These are phyloP conservation scores for Icerya purchasi DNA, from an alignment of 2,888 invertebrate genomes.

Conservation along the genomic window DNA sequence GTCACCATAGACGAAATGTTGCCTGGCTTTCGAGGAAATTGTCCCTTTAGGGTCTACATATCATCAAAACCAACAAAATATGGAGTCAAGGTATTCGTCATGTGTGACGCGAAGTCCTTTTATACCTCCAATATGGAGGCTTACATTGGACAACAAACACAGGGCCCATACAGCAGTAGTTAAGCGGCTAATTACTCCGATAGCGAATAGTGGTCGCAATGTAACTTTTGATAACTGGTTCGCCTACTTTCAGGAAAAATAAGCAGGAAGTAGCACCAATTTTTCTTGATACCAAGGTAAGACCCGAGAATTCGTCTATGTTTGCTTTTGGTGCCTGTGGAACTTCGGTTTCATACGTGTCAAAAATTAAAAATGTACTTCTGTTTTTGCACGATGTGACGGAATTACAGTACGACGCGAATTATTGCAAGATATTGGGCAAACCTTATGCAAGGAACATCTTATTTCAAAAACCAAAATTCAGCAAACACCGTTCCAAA, in stretches of 20 bases:
- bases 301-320: conserved; percentile 3
- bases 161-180: not conserved
- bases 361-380: not conserved
- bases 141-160: not conserved
- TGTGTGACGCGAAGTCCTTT: not conserved
- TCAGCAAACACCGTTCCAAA: not conserved
- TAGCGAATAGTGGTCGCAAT: not conserved
- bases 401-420: not conserved
- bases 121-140: not conserved
- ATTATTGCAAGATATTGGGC: not conserved
- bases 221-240: not conserved
- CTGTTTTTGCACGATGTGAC: not conserved
- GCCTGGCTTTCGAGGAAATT: not conserved
- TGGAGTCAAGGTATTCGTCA: not conserved
- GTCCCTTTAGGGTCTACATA: not conserved
- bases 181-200: not conserved
- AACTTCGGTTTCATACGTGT: not conserved
- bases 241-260: conserved; percentile 4
- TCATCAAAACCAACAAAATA: not conserved
- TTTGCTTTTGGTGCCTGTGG: conserved; percentile 3
- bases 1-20: not conserved
- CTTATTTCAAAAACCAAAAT: not conserved
- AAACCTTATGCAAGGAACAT: not conserved
- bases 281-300: conserved; percentile 6
- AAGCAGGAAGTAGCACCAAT: conserved; percentile 5